Evolutionary conservation across 2,888 invertebrate genomes (phyloP).

Genomic region (Hypsopygia costalis): DNA sequence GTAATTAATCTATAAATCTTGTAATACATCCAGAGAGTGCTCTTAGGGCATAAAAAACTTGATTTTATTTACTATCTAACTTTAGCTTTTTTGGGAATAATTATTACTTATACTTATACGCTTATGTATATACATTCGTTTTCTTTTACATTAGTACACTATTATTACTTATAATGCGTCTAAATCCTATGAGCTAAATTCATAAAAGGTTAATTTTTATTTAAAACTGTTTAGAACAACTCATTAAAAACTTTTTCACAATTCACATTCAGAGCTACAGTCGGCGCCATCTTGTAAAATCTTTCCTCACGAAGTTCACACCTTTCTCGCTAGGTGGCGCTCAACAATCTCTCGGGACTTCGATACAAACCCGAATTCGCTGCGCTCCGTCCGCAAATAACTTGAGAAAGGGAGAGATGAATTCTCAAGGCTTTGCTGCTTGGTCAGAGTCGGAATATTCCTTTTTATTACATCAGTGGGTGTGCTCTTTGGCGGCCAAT

Average conservation of each 20-base stretch:
- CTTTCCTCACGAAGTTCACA: constrained; percentile 36
- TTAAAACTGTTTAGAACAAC: too few species aligned
- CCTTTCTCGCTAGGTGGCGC: constrained; percentile 47
- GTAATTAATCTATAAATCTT: too few species aligned
- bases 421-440: constrained; percentile 70
- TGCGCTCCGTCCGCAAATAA: constrained; percentile 58
- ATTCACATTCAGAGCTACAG: constrained; percentile 29
- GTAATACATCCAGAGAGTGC: too few species aligned
- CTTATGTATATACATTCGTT: too few species aligned
- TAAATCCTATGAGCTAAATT: too few species aligned
- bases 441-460: constrained; percentile 46
- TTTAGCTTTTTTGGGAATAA: too few species aligned
- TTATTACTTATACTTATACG: too few species aligned
- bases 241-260: constrained; percentile 19
- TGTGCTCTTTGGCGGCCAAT: constrained; percentile 61
- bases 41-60: too few species aligned
- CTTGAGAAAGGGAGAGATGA: constrained; percentile 73
- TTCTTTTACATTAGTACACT: too few species aligned
- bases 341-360: constrained; percentile 43
- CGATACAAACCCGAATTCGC: constrained; percentile 58
- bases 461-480: constrained; percentile 64
- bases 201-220: too few species aligned
- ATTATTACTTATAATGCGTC: too few species aligned
- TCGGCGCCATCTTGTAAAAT: constrained; percentile 62
- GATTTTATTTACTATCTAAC: too few species aligned